Evolutionary conservation across 2,888 invertebrate species (phyloP), one percentile per base, ranked within the genome.

Genomic region (Acanthosepion esculentum): DNA sequence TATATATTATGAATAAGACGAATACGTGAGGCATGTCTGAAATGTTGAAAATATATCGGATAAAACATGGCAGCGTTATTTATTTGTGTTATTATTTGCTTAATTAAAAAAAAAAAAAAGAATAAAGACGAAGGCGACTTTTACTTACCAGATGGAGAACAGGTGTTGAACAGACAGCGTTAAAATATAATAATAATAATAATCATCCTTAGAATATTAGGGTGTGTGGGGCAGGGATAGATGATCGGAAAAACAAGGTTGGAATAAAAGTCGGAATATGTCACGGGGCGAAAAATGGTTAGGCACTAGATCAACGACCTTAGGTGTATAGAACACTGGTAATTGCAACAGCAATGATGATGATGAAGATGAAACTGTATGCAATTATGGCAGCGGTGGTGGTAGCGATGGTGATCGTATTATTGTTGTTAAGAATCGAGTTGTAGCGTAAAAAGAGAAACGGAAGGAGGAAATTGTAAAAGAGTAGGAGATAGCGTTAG

Each of bases 351-450:
- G 8, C 78, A 33, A 33, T 10, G n/a, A 78, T 23, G 78, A 78
- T 33, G 78, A 23, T 33, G 78, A n/a, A 15, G 78, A n/a, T 12
- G 33, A 33, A 78, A 23, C 78, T n/a, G n/a, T 33, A 10, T 78
- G 18, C 18, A 33, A n/a, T n/a, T 12, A n/a, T n/a, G 78, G 33
- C 18, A 33, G 12, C 2, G 78, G 12, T 15, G n/a, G n/a, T 12
- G 78, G n/a, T n/a, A n/a, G n/a, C 18, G 15, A 10, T 10, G 78
- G 10, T 15, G 78, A 33, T 33, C n/a, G n/a, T 78, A n/a, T 78
- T 78, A 78, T 78, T 78, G 78, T 78, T 78, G 78, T 78, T 78
- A n/a, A 78, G 78, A 23, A 78, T 78, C n/a, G 78, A 78, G n/a
- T n/a, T n/a, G 78, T 78, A 78, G 78, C 78, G 78, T 78, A 78